Conservation (phyloP, 2,888 invertebrate species). For the Dermolepida albohirtum region DNA sequence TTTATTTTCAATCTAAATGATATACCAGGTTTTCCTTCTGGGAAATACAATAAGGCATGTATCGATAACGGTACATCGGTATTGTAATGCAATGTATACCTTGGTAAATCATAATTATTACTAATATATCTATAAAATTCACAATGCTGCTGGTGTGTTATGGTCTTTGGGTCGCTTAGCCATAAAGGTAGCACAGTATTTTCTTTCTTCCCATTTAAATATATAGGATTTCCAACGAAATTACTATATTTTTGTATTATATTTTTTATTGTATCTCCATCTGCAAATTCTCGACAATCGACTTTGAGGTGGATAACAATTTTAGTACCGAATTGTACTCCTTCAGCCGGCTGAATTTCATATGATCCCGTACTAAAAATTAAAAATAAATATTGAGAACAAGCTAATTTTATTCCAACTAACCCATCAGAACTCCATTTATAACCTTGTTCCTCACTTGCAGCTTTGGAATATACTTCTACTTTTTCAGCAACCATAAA, state of each 20-base stretch:
- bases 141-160: constrained; percentile 86
- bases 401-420: constrained; percentile 47
- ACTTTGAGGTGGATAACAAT: constrained; percentile 90
- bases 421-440: constrained; percentile 95
- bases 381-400: not conserved
- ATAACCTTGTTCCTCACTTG: constrained; percentile 76
- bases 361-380: constrained; percentile 75
- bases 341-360: constrained; percentile 88
- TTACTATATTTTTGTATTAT: constrained; percentile 97
- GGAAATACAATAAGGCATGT: constrained; percentile 90
- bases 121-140: constrained; percentile 94
- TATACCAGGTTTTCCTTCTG: constrained; percentile 78
- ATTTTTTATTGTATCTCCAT: constrained; percentile 84
- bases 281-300: constrained; percentile 89
- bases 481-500: constrained; percentile 98
- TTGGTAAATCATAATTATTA: constrained; percentile 87
- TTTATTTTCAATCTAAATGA: constrained; percentile 10
- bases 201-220: constrained; percentile 87
- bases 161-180: constrained; percentile 91
- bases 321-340: constrained; percentile 90
- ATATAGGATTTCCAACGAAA: constrained; percentile 95
- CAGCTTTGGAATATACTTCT: constrained; percentile 88
- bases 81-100: constrained; percentile 92
- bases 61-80: constrained; percentile 94
- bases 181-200: constrained; percentile 94